A percentile compares a stretch with the other conserved stretches of the same genome.
These are phyloP conservation scores for Candidula unifasciata DNA, from an alignment of 2,888 invertebrate species.

Conservation along the genomic window DNA sequence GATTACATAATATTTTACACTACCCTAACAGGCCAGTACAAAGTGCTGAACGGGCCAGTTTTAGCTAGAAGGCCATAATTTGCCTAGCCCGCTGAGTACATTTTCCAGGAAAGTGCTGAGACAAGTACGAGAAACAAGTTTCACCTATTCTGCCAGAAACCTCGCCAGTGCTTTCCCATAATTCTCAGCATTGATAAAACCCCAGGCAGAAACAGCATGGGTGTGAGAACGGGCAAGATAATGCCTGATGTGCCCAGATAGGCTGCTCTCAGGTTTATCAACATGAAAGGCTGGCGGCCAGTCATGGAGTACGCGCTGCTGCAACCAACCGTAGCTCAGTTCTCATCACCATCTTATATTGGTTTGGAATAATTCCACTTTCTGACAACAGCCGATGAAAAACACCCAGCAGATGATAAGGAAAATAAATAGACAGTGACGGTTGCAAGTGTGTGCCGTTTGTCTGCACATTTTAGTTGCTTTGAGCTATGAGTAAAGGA, in stretches of 20 bases:
- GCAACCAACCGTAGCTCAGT: neutral
- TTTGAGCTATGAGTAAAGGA: no score
- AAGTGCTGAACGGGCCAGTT: no score
- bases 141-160: neutral
- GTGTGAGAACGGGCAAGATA: constrained; percentile 23
- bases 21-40: no score
- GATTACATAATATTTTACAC: no score
- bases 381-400: neutral
- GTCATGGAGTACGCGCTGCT: constrained; percentile 13
- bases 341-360: neutral
- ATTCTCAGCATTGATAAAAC: constrained; percentile 22
- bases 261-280: constrained; percentile 19
- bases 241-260: neutral
- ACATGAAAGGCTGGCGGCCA: constrained; percentile 20
- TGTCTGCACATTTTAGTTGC: neutral
- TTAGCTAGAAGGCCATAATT: no score
- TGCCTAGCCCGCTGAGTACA: no score
- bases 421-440: neutral
- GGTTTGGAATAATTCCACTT: neutral
- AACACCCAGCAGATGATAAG: neutral
- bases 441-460: neutral
- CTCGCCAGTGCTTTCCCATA: constrained; percentile 26
- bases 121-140: no score
- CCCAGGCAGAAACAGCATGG: constrained; percentile 15
- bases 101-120: no score